Base-by-base conservation (phyloP, 2,113 vertebrate genomes). In the Rhinogobius similis region DNA sequence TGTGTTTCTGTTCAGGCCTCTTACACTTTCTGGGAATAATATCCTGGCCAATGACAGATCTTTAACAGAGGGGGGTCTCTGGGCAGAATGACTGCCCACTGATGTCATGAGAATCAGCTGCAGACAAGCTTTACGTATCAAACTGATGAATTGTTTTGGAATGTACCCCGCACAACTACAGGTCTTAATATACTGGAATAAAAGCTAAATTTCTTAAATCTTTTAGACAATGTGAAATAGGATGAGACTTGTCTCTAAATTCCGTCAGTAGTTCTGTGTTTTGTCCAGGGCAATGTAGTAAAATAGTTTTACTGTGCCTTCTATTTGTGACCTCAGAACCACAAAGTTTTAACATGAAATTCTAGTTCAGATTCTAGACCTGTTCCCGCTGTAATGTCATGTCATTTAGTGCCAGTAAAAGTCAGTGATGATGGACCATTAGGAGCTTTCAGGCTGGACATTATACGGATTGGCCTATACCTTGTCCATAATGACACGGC, bases 21-120 rank as follows among this genome's bases (percentile, higher is more conserved):
- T 86, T 81, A 69, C 62, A 66, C 75, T 78, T 39, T 78, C 79
- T 84, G 78, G 74, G 82, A 90, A 90, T 82, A 88, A 86, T 90
- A 91, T 90, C 84, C 79, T 36, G 73, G 86, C 85, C 82, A 90
- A 78, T 92, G 92, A 92, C 86, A 92, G 89, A 90, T 92, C 91
- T 89, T 87, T 77, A n/a, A 53, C 2, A 59, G 44, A 62, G 43
- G 68, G 67, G 77, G 78, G 73, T 81, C 77, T 71, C 73, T 6
- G 68, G 65, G 82, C 41, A 81, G 79, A 90, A 93, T 92, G 82
- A 75, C 87, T 92, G 82, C 65, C 53, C 75, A 70, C 69, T 93
- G 90, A 93, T 89, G 89, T 94, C 88, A 92, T 93, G 89, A 86
- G 88, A 92, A 87, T 77, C 67, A 46, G 67, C 70, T 65, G 58